Conservation (phyloP, 2,113 vertebrate genomes). For the Scomber scombrus region DNA sequence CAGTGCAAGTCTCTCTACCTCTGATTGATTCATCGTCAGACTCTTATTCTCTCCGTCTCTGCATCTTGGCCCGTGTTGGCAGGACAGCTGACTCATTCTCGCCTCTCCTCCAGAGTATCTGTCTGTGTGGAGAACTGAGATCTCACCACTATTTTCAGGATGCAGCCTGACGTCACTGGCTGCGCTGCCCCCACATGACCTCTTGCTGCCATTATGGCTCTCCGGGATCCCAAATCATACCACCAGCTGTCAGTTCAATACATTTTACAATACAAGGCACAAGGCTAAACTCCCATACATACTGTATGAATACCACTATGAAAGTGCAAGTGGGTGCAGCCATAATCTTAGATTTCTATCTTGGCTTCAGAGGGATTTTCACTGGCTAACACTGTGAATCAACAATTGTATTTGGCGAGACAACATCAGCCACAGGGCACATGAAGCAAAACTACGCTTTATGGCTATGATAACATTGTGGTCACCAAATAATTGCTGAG, state of each 20-base stretch:
- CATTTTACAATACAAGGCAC: constrained; percentile 16
- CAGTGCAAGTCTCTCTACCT: constrained; percentile 36
- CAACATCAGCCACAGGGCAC: neutral
- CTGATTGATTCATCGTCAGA: constrained; percentile 72
- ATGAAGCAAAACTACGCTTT: neutral
- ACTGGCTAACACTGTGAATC: neutral
- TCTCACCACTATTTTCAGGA: constrained; percentile 78
- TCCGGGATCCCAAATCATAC: constrained; percentile 45
- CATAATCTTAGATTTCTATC: constrained; percentile 13
- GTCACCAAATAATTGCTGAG: no score
- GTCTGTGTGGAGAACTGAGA: constrained; percentile 75
- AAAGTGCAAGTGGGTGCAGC: constrained; percentile 17
- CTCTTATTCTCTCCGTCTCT: constrained; percentile 64
- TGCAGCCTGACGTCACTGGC: constrained; percentile 65
- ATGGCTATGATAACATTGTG: no score
- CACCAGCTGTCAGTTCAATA: constrained; percentile 4
- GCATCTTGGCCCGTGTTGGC: constrained; percentile 61
- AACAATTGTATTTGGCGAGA: neutral
- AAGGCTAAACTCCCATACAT: constrained; percentile 2
- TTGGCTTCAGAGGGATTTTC: constrained; percentile 2
- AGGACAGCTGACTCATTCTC: constrained; percentile 77
- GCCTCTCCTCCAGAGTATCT: constrained; percentile 65
- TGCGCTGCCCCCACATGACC: constrained; percentile 61
- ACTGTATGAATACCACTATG: neutral
- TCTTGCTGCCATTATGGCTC: constrained; percentile 51